A percentile compares a stretch with the other conserved stretches of the same genome.
Evolutionary conservation across 37 sponge, comb jelly and placozoan genomes (phyloP).

Genomic region (Cliona cf. orientalis): DNA sequence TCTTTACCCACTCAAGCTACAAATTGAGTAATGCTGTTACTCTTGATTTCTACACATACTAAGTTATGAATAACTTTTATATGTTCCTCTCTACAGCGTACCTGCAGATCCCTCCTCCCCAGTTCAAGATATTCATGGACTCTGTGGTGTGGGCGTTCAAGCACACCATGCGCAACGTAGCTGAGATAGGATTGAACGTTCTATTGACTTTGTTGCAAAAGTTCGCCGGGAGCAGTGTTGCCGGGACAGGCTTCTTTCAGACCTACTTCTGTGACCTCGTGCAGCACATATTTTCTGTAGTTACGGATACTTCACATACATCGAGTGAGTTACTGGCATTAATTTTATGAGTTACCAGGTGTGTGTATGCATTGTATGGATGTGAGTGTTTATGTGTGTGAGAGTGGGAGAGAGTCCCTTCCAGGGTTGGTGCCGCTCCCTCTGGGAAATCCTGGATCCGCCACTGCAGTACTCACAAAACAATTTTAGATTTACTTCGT

Average conservation of each 20-base stretch:
- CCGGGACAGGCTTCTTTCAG: slow-evolving; percentile 86
- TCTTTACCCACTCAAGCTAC: no score
- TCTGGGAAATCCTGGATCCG: not conserved
- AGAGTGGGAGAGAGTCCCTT: no score
- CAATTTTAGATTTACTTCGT: no score
- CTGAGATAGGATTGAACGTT: slow-evolving; percentile 88
- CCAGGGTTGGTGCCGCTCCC: no score
- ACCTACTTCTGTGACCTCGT: slow-evolving; percentile 86
- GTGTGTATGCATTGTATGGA: not conserved
- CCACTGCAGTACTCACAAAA: not conserved
- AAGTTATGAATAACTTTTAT: no score
- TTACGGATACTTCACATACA: slow-evolving; percentile 93
- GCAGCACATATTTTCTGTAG: slow-evolving; percentile 93
- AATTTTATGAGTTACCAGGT: not conserved
- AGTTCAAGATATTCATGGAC: slow-evolving; percentile 94
- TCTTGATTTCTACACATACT: no score
- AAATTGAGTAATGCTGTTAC: no score
- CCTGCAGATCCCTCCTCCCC: slow-evolving; percentile 80
- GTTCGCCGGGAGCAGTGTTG: slow-evolving; percentile 53
- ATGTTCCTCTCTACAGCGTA: slow-evolving; percentile 60
- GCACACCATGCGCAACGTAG: slow-evolving; percentile 97
- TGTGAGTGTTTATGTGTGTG: not conserved
- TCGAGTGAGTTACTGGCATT: slow-evolving; percentile 53
- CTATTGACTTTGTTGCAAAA: slow-evolving; percentile 79
- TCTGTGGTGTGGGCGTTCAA: slow-evolving; percentile 96